Evolutionary conservation across 2,797 vertebrate genomes (phyloP).

Genomic region (Falco columbarius): DNA sequence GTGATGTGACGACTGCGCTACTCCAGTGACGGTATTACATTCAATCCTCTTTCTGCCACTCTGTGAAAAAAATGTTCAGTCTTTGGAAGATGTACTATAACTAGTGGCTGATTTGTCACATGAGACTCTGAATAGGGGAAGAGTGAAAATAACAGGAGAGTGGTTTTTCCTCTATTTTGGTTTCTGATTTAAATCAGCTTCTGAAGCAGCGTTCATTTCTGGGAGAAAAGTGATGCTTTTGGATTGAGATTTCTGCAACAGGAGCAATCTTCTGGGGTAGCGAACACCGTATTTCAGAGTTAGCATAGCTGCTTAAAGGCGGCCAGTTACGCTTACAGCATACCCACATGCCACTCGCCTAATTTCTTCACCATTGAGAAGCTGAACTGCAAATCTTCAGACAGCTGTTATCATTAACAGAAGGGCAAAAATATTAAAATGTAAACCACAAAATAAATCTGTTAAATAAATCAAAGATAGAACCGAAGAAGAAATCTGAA

Average conservation of each 20-base stretch:
- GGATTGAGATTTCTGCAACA: not conserved
- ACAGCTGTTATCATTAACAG: not conserved
- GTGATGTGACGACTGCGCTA: not conserved
- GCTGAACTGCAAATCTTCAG: not conserved
- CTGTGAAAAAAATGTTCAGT: not conserved
- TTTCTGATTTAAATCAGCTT: conserved; percentile 12
- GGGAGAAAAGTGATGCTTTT: not conserved
- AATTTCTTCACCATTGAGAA: not conserved
- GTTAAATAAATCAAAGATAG: not conserved
- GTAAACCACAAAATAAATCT: not conserved
- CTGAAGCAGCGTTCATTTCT: not conserved
- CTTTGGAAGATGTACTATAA: not conserved
- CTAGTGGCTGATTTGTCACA: rapidly evolving
- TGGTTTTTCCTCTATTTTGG: not conserved
- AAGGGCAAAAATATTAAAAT: not conserved
- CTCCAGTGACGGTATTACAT: not conserved
- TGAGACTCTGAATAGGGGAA: not conserved
- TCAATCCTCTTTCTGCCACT: not conserved
- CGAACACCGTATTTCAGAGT: not conserved
- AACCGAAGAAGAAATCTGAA: not conserved
- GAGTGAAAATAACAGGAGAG: not conserved
- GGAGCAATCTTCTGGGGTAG: not conserved
- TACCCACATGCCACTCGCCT: not conserved
- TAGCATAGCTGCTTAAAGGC: not conserved
- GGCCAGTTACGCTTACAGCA: not conserved